These are phyloP conservation scores for Noctua fimbriata DNA, from an alignment of 2,888 invertebrate genomes.

Conservation along the genomic window DNA sequence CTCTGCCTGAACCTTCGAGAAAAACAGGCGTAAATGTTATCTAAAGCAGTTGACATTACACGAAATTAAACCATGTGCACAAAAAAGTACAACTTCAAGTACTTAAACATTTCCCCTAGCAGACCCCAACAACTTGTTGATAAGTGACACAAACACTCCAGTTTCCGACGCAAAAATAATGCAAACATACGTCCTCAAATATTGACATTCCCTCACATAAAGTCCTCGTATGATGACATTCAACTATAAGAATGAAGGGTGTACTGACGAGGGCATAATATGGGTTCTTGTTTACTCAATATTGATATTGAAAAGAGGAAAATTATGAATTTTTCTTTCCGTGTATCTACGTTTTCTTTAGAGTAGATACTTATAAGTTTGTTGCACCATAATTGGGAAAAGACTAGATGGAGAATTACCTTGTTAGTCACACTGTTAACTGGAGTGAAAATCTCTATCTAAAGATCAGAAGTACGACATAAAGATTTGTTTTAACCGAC, in stretches of 20 bases:
- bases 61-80: not conserved
- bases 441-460: not conserved
- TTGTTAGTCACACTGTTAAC: no score
- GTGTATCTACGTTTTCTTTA: not conserved
- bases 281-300: not conserved
- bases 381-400: not conserved
- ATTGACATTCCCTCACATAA: slow-evolving; percentile 38
- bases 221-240: slow-evolving; percentile 36
- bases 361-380: not conserved
- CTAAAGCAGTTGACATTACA: not conserved
- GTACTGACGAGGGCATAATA: slow-evolving; percentile 17
- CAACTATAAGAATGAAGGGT: not conserved
- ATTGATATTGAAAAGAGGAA: not conserved
- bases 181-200: slow-evolving; percentile 43
- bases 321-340: not conserved
- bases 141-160: slow-evolving; percentile 44
- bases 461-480: not conserved
- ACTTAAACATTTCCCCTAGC: slow-evolving; percentile 4
- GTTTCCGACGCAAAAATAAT: slow-evolving; percentile 31
- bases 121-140: slow-evolving; percentile 54
- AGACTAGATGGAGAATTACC: no score
- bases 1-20: not conserved
- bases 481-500: not conserved
- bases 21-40: not conserved
- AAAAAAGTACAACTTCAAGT: not conserved